Conservation (phyloP, 2,113 vertebrate genomes). For the Daubentonia madagascariensis region DNA sequence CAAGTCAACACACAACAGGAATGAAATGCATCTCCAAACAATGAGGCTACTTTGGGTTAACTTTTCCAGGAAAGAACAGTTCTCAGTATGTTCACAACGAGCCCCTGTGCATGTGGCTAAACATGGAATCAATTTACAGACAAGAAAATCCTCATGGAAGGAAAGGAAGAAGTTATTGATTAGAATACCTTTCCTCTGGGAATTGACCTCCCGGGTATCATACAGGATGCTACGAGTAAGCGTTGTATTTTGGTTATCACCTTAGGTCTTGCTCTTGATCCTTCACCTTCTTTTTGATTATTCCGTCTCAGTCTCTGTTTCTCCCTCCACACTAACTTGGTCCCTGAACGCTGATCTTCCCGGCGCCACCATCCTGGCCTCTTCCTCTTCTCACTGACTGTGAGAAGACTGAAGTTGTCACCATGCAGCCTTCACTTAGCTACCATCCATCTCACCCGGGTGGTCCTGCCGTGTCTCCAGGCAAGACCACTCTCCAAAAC, state of each 20-base stretch:
- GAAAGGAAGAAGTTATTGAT: background rate
- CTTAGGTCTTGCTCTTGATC: background rate
- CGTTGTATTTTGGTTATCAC: background rate
- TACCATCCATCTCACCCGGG: background rate
- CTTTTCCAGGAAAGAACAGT: background rate
- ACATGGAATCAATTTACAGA: background rate
- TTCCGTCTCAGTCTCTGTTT: background rate
- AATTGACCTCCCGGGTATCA: background rate
- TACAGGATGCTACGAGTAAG: background rate
- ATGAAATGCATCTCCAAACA: slow-evolving; percentile 17
- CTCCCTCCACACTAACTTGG: background rate
- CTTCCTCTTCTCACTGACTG: too few species aligned
- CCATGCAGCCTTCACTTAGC: fast-evolving
- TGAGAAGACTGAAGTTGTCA: background rate
- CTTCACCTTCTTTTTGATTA: background rate
- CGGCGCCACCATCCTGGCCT: fast-evolving
- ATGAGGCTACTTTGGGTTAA: background rate
- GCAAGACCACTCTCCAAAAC: background rate
- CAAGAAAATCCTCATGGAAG: background rate
- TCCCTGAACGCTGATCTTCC: background rate
- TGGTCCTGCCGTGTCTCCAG: background rate
- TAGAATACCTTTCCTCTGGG: background rate
- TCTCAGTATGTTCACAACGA: background rate
- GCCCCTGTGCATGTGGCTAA: background rate
- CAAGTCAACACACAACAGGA: background rate